Evolutionary conservation across 1,140 invertebrate species (phyloP), one percentile per base, ranked within the genome.

Genomic region (Pantala flavescens): DNA sequence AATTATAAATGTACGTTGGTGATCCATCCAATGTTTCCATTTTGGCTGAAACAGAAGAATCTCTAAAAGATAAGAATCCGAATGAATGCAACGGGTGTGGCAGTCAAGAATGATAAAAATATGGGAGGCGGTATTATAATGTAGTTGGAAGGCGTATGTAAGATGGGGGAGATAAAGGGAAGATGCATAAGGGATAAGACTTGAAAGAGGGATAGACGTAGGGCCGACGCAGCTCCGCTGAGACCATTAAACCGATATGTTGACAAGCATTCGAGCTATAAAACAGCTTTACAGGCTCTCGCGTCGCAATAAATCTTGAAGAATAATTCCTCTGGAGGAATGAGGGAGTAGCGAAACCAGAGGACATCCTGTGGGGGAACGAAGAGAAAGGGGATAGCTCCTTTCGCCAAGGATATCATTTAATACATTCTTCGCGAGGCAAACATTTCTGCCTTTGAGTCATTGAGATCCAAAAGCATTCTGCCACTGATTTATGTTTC

Each of bases 241-340:
- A 63, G 49, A 63, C 49, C 49, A 63, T 63, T 63, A 63, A 63
- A 63, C 49, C 49, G 49, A 63, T 63, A 63, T 63, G 49, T 63
- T 63, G 49, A 63, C 49, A 63, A 63, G 49, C 49, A 63, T 63
- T 63, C 49, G 49, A 63, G 49, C 49, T 63, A 63, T 63, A 63
- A 63, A 63, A 63, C 49, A 63, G 49, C 49, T 63, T 63, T 63
- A 63, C 49, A 63, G 49, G 49, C 49, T 63, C 49, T 63, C 49
- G 49, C 49, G 49, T 63, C 49, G 49, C 12, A 63, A 63, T 63
- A 63, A 63, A 63, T 63, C 49, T 63, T 63, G 49, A 63, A 63
- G 49, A 63, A 63, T 63, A 63, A 63, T 63, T 63, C 49, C 49
- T 63, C 49, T 5, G 49, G 49, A 63, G 49, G 49, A 63, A 63